phyloP scores from a whole-genome alignment of 1,140 invertebrate genomes.

The Nebria ingens region DNA sequence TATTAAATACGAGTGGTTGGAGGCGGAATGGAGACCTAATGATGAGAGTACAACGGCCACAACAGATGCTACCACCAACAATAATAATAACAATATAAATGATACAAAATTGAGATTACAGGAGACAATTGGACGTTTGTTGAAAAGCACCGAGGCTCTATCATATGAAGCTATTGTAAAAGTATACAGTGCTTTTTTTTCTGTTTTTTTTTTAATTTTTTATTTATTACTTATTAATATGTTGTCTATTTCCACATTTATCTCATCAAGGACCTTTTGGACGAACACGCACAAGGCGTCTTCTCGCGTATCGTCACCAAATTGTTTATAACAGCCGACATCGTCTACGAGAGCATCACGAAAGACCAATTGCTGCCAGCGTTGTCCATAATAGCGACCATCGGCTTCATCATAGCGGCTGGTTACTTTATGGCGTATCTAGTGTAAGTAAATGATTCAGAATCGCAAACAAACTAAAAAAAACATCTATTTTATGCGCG shows the following conservation, averaged over 20 bases:
- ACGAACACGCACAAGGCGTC: constrained; percentile 66
- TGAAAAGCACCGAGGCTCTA: constrained; percentile 58
- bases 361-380: constrained; percentile 74
- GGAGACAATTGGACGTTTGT: constrained; percentile 56
- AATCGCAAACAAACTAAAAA: constrained; percentile 9
- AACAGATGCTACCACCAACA: constrained; percentile 24
- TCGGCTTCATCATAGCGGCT: constrained; percentile 66
- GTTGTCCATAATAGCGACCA: constrained; percentile 70
- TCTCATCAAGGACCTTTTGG: constrained; percentile 48
- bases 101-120: constrained; percentile 62
- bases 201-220: not conserved
- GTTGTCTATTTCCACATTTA: not conserved
- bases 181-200: constrained; percentile 32
- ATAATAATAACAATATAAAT: constrained; percentile 51
- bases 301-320: constrained; percentile 57
- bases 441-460: constrained; percentile 48
- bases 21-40: constrained; percentile 47
- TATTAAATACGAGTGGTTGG: constrained; percentile 86
- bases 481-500: constrained; percentile 4
- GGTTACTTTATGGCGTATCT: constrained; percentile 85
- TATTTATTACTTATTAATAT: constrained; percentile 2
- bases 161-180: constrained; percentile 59
- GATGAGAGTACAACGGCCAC: constrained; percentile 32
- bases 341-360: constrained; percentile 59
- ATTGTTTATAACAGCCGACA: constrained; percentile 59